Percentiles rank a stretch among this genome's conserved stretches.
These are phyloP conservation scores for Chelonus insularis DNA, from an alignment of 1,140 invertebrate species.

Conservation along the genomic window DNA sequence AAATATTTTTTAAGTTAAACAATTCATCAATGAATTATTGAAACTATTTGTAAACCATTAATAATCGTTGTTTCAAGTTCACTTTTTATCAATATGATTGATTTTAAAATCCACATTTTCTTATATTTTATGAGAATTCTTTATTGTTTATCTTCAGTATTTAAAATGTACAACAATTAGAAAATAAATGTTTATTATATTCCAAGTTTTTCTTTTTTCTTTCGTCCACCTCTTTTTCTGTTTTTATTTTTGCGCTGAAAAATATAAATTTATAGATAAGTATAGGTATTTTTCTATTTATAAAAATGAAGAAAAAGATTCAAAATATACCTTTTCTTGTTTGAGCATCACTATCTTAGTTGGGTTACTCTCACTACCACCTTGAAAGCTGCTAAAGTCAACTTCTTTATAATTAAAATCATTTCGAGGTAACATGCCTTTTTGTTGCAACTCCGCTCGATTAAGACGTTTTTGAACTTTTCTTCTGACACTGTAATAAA, in stretches of 20 bases:
- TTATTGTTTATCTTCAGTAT: neutral
- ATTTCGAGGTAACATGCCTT: constrained; percentile 41
- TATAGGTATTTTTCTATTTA: neutral
- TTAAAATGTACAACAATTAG: neutral
- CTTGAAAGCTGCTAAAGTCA: constrained; percentile 51
- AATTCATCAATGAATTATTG: no score
- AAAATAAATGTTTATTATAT: constrained; percentile 22
- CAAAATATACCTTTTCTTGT: constrained; percentile 36
- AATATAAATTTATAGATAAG: neutral
- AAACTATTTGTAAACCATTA: no score
- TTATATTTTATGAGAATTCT: no score
- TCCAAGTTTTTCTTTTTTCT: constrained; percentile 29
- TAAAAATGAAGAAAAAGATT: neutral
- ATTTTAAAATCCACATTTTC: no score
- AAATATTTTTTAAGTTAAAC: no score
- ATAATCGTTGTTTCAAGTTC: no score
- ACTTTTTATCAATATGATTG: no score
- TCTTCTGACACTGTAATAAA: constrained; percentile 31
- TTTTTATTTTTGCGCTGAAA: constrained; percentile 26
- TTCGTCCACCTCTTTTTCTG: constrained; percentile 26
- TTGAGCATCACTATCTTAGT: constrained; percentile 31
- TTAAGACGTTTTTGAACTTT: constrained; percentile 37
- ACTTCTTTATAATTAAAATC: constrained; percentile 46
- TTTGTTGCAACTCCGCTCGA: constrained; percentile 31
- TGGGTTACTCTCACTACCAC: constrained; percentile 40